Conservation (phyloP, 2,888 invertebrate species). For the Scaptomyza reducta region DNA sequence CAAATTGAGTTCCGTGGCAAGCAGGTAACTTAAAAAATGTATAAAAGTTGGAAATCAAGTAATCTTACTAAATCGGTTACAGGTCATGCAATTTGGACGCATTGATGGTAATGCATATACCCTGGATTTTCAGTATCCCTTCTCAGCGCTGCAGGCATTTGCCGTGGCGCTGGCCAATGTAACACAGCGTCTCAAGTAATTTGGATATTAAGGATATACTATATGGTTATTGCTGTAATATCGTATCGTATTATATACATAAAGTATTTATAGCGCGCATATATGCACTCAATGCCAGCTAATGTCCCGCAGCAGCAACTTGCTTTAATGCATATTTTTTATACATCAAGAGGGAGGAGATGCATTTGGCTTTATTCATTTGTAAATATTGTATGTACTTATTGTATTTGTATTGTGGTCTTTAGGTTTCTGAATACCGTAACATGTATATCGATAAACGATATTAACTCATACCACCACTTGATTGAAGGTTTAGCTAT, state of each 20-base stretch:
- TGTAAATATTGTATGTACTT: slow-evolving; percentile 70
- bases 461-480: slow-evolving; percentile 73
- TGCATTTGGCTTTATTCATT: slow-evolving; percentile 64
- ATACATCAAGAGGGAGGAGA: slow-evolving; percentile 44
- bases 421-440: slow-evolving; percentile 74
- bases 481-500: slow-evolving; percentile 71
- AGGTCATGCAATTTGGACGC: slow-evolving; percentile 99
- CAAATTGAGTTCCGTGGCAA: slow-evolving; percentile 98
- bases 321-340: slow-evolving; percentile 68
- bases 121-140: slow-evolving; percentile 99
- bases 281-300: slow-evolving; percentile 37
- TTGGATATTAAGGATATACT: slow-evolving; percentile 18
- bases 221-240: slow-evolving; percentile 29
- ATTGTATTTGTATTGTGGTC: slow-evolving; percentile 64
- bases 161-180: slow-evolving; percentile 93
- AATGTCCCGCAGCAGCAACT: slow-evolving; percentile 45
- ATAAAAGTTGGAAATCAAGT: neutral
- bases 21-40: slow-evolving; percentile 87
- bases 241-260: slow-evolving; percentile 32
- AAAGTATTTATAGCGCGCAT: slow-evolving; percentile 26
- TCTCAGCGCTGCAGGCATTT: slow-evolving; percentile 99
- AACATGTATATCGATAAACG: slow-evolving; percentile 31
- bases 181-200: slow-evolving; percentile 84
- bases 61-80: slow-evolving; percentile 56
- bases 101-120: slow-evolving; percentile 99